Evolutionary conservation across 2,888 invertebrate species (phyloP).

Genomic region (Leptothorax acervorum): DNA sequence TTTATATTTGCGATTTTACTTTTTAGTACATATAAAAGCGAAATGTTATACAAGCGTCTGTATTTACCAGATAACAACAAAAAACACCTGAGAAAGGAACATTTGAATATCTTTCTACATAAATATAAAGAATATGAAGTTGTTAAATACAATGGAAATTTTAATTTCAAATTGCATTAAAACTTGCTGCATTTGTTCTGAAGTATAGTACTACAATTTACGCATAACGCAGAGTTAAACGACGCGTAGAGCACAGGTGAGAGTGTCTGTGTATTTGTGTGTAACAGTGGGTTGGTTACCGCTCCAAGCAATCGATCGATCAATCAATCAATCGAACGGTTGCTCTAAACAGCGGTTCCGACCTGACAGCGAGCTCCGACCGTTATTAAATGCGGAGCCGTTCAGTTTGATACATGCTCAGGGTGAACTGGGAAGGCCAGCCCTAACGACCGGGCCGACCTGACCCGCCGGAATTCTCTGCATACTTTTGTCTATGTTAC

Average conservation of each 20-base stretch:
- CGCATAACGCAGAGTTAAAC: conserved; percentile 25
- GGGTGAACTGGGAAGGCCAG: conserved; percentile 58
- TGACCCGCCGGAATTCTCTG: conserved; percentile 72
- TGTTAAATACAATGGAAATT: background rate
- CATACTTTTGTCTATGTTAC: conserved; percentile 75
- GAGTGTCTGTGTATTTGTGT: conserved; percentile 5
- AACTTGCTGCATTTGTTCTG: conserved; percentile 3
- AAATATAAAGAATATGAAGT: background rate
- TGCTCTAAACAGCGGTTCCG: conserved; percentile 50
- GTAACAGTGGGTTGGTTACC: conserved; percentile 22
- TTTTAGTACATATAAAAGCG: background rate
- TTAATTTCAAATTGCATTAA: background rate
- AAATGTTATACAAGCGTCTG: background rate
- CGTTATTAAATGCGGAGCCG: conserved; percentile 71
- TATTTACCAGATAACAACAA: background rate
- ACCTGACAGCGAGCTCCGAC: conserved; percentile 56
- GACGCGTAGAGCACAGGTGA: conserved; percentile 2
- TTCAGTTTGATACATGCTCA: conserved; percentile 60
- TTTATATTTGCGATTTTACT: background rate
- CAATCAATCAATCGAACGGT: conserved; percentile 64
- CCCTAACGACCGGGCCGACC: conserved; percentile 71
- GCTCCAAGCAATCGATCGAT: conserved; percentile 64
- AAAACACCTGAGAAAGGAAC: background rate
- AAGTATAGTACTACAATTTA: conserved; percentile 17
- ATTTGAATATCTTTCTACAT: background rate